These are phyloP conservation scores for Smittia sp. DNA, from an alignment of 2,888 invertebrate species.

Conservation along the genomic window DNA sequence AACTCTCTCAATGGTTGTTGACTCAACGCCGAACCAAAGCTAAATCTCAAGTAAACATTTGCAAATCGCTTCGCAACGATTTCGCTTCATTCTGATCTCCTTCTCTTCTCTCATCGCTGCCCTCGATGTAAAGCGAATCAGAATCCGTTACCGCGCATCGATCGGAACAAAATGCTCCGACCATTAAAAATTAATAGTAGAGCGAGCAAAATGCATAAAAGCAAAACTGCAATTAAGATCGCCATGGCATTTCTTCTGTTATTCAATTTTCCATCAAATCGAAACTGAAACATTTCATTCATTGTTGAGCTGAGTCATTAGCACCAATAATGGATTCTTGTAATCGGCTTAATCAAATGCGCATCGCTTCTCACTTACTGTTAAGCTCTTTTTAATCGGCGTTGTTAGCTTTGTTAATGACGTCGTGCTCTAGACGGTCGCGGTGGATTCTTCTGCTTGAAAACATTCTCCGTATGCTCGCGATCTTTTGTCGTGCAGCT, in stretches of 20 bases:
- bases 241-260: background rate
- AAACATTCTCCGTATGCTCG: background rate
- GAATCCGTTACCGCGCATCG: background rate
- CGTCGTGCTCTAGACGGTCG: background rate
- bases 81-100: background rate
- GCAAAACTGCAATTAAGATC: background rate
- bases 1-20: background rate
- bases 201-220: background rate
- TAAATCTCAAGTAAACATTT: constrained; percentile 6
- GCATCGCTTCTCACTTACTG: background rate
- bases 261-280: background rate
- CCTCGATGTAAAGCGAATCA: background rate
- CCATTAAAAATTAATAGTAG: background rate
- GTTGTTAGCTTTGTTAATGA: background rate
- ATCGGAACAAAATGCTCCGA: background rate
- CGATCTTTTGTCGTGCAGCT: too few relatives aligned
- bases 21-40: background rate
- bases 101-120: background rate
- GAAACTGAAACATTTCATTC: background rate
- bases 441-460: background rate
- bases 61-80: background rate
- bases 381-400: background rate
- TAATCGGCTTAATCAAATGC: constrained; percentile 2
- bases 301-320: too few relatives aligned
- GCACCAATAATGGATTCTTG: background rate